Base-by-base conservation (phyloP, 2,888 invertebrate species). In the Cerceris rybyensis region DNA sequence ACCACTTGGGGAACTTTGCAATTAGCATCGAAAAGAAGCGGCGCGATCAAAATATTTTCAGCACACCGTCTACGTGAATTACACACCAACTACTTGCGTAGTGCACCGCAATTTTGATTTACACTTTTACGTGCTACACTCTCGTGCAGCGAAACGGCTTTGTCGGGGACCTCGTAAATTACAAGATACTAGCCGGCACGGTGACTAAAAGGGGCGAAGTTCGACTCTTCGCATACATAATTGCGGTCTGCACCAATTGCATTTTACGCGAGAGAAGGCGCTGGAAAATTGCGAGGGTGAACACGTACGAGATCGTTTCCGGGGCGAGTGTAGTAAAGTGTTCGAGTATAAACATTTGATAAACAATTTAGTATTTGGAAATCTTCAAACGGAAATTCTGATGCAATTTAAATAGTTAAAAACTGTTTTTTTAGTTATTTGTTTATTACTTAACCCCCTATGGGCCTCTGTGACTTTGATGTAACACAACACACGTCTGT, bases 251-350 rank as follows among this genome's bases (percentile, higher is more conserved):
- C 58, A 4, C 39, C 58, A 58, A 58, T 58, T 41, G 58, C 58
- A 41, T 67, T 57, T 67, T 13, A 41, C 41, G 59, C 39, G 59
- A 54, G 69, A 52, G 58, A 58, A 28, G 49, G 46, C 43, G 58
- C 14, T 54, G 17, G 39, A 11, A 54, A 41, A 49, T 66, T 57
- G 46, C 49, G 46, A 16, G 60, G 14, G 60, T 11, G 42, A 14
- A 17, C 5, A 52, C 54, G 59, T 65, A 43, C 54, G 28, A 16
- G 64, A 58, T 17, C 28, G 17, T 65, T 65, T 7, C 64, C 49
- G 28, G 50, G 42, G 59, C 46, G 28, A 41, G 55, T 4, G 9
- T 66, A 61, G 75, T 75, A 75, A 75, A 75, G 63, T 46, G 66
- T 57, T 17, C 59, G 14, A 28, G 42, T n/a, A 41, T 39, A 39